Evolutionary conservation across 2,888 invertebrate species (phyloP).

Genomic region (Drosophila yooni): DNA sequence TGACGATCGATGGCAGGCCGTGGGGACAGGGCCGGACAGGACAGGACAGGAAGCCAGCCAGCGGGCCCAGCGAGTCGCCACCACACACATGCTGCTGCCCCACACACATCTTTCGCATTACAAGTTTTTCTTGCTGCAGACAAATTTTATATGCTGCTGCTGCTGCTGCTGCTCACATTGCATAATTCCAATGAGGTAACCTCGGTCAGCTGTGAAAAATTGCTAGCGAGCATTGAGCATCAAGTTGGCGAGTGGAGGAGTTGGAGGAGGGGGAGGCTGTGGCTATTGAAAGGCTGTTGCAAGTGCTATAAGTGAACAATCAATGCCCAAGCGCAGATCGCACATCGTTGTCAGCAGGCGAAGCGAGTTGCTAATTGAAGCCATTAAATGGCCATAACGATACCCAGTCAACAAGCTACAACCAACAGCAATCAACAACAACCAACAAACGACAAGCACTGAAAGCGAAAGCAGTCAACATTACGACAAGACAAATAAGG

Average conservation of each 20-base stretch:
- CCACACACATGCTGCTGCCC: constrained; percentile 45
- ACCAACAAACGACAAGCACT: constrained; percentile 3
- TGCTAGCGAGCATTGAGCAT: constrained; percentile 23
- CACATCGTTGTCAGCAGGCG: constrained; percentile 75
- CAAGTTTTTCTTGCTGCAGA: constrained; percentile 51
- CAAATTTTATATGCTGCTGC: constrained; percentile 62
- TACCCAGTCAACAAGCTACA: constrained; percentile 13
- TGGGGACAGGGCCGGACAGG: not conserved
- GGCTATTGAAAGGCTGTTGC: constrained; percentile 13
- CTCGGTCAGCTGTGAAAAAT: constrained; percentile 68
- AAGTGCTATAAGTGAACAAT: constrained; percentile 39
- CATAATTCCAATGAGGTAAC: constrained; percentile 73
- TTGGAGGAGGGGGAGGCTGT: not conserved
- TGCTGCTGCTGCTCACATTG: constrained; percentile 30
- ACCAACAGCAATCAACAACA: not conserved
- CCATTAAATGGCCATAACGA: constrained; percentile 64
- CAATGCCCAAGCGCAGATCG: constrained; percentile 60
- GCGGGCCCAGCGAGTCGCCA: constrained; percentile 6
- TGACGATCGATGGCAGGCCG: constrained; percentile 36
- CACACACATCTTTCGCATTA: constrained; percentile 51
- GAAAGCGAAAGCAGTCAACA: constrained; percentile 65
- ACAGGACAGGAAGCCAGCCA: constrained; percentile 42
- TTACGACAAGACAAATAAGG: constrained; percentile 65
- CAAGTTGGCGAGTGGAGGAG: constrained; percentile 2
- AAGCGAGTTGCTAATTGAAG: constrained; percentile 75